Conservation (phyloP, 1,140 invertebrate species). For the Ectropis grisescens region DNA sequence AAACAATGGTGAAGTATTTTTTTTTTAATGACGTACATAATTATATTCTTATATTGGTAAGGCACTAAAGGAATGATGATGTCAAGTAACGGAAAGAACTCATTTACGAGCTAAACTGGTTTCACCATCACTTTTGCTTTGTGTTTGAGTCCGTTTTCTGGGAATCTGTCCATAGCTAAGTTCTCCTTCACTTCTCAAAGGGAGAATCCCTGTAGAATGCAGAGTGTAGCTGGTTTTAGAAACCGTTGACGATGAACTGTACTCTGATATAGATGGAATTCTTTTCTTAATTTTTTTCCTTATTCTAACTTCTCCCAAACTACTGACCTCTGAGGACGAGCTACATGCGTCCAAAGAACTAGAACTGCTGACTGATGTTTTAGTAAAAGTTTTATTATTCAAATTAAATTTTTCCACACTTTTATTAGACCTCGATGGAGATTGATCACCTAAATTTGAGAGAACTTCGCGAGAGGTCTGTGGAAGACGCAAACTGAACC, state of each 20-base stretch:
- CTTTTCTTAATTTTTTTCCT: slow-evolving; percentile 21
- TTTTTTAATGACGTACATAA: too few relatives aligned
- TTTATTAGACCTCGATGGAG: slow-evolving; percentile 8
- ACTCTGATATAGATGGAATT: slow-evolving; percentile 34
- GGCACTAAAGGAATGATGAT: too few relatives aligned
- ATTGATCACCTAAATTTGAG: slow-evolving; percentile 22
- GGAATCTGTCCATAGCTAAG: slow-evolving; percentile 27
- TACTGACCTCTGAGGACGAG: slow-evolving; percentile 51
- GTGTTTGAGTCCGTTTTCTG: slow-evolving; percentile 20
- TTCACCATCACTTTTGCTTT: slow-evolving; percentile 56
- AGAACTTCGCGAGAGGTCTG: slow-evolving; percentile 36
- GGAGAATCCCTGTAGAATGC: slow-evolving; percentile 23
- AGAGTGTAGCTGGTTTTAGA: slow-evolving; percentile 30
- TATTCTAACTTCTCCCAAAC: slow-evolving; percentile 47
- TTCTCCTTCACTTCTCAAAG: slow-evolving; percentile 51
- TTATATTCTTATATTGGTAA: too few relatives aligned
- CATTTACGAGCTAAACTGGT: slow-evolving; percentile 20
- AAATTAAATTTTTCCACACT: slow-evolving; percentile 2
- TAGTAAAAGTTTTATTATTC: slow-evolving; percentile 7
- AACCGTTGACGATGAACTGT: slow-evolving; percentile 25
- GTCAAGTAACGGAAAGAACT: neutral
- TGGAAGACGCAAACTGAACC: slow-evolving; percentile 54
- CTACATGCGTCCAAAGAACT: slow-evolving; percentile 42
- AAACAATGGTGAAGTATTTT: too few relatives aligned
- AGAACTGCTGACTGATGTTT: slow-evolving; percentile 25